Conservation (phyloP, 2,797 vertebrate genomes). For the Sandelia bainsii region DNA sequence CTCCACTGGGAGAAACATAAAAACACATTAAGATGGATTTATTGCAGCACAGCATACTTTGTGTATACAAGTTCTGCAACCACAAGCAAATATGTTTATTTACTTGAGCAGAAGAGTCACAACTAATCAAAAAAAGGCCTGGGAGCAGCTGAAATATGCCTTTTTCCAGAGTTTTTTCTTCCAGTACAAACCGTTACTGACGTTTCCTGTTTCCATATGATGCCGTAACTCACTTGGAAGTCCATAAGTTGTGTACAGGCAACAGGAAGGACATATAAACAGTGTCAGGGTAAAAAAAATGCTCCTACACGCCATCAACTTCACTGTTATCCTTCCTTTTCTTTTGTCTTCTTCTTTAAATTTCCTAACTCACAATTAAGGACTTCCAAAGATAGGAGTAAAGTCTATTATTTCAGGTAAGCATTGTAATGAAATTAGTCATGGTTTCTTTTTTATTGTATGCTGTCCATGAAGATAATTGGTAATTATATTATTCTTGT, state of each 20-base stretch:
- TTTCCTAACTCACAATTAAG: background rate
- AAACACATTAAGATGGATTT: conserved; percentile 5
- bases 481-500: background rate
- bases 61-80: conserved; percentile 2
- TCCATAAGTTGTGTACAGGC: background rate
- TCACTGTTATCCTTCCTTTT: too few relatives aligned
- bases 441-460: conserved; percentile 6
- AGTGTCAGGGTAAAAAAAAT: too few relatives aligned
- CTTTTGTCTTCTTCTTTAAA: background rate
- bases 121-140: conserved; percentile 18
- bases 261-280: too few relatives aligned
- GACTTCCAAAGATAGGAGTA: too few relatives aligned
- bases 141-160: conserved; percentile 7
- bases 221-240: conserved; percentile 11
- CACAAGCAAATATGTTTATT: conserved; percentile 24
- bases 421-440: too few relatives aligned
- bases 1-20: conserved; percentile 84
- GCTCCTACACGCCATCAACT: background rate
- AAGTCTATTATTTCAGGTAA: too few relatives aligned
- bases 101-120: conserved; percentile 13
- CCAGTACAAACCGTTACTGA: conserved; percentile 27
- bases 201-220: conserved; percentile 48
- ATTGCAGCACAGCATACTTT: background rate
- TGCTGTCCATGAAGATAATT: background rate
- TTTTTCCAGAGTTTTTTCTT: conserved; percentile 32